Percentiles rank a stretch among this genome's conserved stretches.
Evolutionary conservation across 1,140 invertebrate species (phyloP).

Genomic region (Pachypeltis micranthus): DNA sequence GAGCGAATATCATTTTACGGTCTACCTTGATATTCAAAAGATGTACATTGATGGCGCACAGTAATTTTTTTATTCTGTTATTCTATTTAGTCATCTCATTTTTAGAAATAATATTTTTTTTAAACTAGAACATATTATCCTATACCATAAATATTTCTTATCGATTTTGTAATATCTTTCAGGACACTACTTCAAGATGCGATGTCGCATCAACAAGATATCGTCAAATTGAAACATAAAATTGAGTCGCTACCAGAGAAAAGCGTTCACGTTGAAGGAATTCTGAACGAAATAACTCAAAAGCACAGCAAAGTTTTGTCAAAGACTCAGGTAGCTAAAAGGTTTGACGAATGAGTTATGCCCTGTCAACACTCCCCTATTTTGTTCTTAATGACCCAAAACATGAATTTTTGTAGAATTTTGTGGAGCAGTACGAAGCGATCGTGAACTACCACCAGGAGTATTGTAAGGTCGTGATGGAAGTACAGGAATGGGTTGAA

Average conservation of each 20-base stretch:
- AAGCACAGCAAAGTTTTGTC: constrained; percentile 53
- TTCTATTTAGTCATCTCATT: no score
- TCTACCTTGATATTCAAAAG: no score
- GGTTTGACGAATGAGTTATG: no score
- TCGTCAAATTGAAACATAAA: constrained; percentile 68
- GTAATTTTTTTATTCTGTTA: no score
- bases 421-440: constrained; percentile 56
- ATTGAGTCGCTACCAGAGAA: constrained; percentile 60
- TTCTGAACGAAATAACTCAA: constrained; percentile 44
- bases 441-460: constrained; percentile 87
- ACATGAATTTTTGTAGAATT: constrained; percentile 40
- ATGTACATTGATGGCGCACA: no score
- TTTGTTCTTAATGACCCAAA: no score
- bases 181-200: constrained; percentile 71
- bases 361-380: no score
- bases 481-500: constrained; percentile 83
- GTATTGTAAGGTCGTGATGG: constrained; percentile 78
- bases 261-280: constrained; percentile 47
- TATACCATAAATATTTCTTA: no score
- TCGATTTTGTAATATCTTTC: no score
- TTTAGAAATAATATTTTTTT: no score
- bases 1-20: no score
- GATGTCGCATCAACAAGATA: constrained; percentile 72
- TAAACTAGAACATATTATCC: no score
- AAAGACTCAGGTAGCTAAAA: constrained; percentile 44